A percentile compares a stretch with the other conserved stretches of the same genome.
phyloP scores from a whole-genome alignment of 2,888 invertebrate species.

The Matsumyia berberina region DNA sequence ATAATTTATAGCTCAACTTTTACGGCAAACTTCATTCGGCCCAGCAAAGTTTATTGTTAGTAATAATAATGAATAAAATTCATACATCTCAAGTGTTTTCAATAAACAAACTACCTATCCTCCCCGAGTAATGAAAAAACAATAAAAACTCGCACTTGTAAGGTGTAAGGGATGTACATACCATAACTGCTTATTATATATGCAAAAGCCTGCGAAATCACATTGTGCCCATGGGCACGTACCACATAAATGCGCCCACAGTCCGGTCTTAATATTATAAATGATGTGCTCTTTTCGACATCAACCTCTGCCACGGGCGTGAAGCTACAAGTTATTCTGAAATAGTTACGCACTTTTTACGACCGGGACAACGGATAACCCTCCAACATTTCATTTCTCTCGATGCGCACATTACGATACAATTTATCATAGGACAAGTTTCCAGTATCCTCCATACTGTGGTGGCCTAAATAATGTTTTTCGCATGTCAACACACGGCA shows the following conservation, averaged over 20 bases:
- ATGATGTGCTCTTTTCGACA: too few species aligned
- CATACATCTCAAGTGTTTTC: conserved; percentile 14
- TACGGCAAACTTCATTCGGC: not conserved
- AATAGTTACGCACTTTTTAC: conserved; percentile 70
- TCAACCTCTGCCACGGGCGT: conserved; percentile 22
- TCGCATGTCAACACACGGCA: conserved; percentile 71
- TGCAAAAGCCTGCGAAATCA: conserved; percentile 54
- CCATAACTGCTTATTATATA: conserved; percentile 44
- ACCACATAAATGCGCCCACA: conserved; percentile 68
- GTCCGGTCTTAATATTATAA: conserved; percentile 46
- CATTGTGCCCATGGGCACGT: conserved; percentile 69
- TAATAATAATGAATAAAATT: conserved; percentile 12
- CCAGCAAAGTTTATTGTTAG: conserved; percentile 11
- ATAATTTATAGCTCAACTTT: conserved; percentile 17
- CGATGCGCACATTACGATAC: conserved; percentile 61
- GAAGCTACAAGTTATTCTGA: conserved; percentile 45
- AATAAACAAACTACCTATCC: conserved; percentile 42
- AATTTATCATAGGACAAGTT: conserved; percentile 69
- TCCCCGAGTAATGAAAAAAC: conserved; percentile 44
- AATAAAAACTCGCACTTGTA: conserved; percentile 43
- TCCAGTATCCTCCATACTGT: conserved; percentile 31
- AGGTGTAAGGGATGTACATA: conserved; percentile 10
- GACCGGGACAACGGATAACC: conserved; percentile 40
- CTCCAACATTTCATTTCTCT: conserved; percentile 42
- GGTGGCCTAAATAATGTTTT: conserved; percentile 65